Evolutionary conservation across 2,888 invertebrate genomes (phyloP), one percentile per base, ranked within the genome.

Genomic region (Venusia cambrica): DNA sequence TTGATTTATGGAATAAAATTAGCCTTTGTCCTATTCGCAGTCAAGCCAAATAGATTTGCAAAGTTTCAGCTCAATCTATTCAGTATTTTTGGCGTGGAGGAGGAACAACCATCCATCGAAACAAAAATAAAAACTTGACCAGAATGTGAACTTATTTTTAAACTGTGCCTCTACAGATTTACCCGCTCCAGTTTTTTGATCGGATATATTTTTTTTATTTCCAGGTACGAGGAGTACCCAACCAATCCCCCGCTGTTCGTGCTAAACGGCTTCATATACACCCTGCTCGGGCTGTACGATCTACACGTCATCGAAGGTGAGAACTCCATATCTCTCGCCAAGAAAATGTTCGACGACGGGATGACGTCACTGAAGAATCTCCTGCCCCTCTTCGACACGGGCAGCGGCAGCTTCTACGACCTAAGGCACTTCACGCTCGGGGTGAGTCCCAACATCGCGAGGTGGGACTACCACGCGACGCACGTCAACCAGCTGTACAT

Each of bases 381-480:
- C 87, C 87, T 99, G 9, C 92, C 95, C 0, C 88, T 99, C 2
- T 99, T 93, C 67, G 99, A 99, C 78, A 97, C 97, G 5, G 98
- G 99, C 9, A 95, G 96, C 34, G 97, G 97, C 1, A 97, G 97
- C 9, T 93, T 96, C 45, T 99, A 99, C 71, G 99, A 99, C 87
- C 89, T 99, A 30, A 88, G 99, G 5, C 99, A 99, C 74, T 92
- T 97, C 63, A 96, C 96, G 0, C 79, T 97, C 15, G 94, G 95
- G 8, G 93, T 94, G 7, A 93, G 96, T 11, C 97, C 97, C 0
- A 99, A 99, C 76, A 88, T 98, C 43, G 99, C 99, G 0, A 89
- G 99, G 35, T 98, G 99, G 97, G 99, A 99, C 72, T 99, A 99
- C 75, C 99, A 99, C 80, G 96, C 97, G 0, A 98, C 98, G 0